Conservation (phyloP, 1,140 invertebrate species). For the Glossosoma conforme region DNA sequence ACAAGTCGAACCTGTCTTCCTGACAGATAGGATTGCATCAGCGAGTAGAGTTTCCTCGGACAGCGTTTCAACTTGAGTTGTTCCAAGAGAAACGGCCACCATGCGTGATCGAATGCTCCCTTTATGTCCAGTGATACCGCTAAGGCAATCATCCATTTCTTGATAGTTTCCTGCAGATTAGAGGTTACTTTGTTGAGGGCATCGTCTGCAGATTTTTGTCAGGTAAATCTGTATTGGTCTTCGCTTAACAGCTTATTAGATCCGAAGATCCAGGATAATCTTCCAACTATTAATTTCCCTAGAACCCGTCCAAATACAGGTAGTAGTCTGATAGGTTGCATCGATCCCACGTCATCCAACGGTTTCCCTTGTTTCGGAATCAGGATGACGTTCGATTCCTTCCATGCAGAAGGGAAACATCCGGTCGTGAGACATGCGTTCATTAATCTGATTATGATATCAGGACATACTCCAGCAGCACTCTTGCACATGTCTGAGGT, state of each 20-base stretch:
- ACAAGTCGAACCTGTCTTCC: background rate
- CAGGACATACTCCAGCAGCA: no score
- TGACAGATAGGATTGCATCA: background rate
- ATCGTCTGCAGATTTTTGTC: constrained; percentile 1
- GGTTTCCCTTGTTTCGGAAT: background rate
- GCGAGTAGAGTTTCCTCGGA: background rate
- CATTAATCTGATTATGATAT: no score
- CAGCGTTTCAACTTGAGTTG: constrained; percentile 14
- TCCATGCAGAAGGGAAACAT: background rate
- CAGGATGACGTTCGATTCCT: background rate
- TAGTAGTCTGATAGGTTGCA: background rate
- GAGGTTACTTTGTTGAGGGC: background rate
- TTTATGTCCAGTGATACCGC: constrained; percentile 31
- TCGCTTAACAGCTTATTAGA: background rate
- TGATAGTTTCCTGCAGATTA: background rate
- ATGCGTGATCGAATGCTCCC: constrained; percentile 34
- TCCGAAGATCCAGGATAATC: background rate
- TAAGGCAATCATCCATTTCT: background rate
- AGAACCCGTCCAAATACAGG: constrained; percentile 3
- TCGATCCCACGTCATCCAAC: background rate
- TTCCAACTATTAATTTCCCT: background rate
- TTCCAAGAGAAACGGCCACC: constrained; percentile 27
- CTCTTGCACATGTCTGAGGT: no score
- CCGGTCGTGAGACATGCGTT: constrained; percentile 1
- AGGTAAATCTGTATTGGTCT: background rate